Conservation (phyloP, 2,113 vertebrate genomes). For the Poecilia latipinna region DNA sequence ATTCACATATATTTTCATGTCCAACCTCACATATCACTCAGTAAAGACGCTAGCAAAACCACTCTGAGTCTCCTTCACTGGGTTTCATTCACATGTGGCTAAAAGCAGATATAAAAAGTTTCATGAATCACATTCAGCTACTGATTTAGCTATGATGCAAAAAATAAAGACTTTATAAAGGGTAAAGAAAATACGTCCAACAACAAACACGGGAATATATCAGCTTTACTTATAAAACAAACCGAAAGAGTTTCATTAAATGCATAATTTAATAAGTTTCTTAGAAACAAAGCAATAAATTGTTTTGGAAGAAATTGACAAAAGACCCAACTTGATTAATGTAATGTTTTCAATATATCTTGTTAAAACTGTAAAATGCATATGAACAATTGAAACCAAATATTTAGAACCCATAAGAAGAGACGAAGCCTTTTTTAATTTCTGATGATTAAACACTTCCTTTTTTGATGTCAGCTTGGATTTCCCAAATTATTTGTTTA, state of each 20-base stretch:
- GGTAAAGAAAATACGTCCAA: not conserved
- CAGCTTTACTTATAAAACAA: not conserved
- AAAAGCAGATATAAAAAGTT: not conserved
- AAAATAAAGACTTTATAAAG: not conserved
- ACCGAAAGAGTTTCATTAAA: not conserved
- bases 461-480: not conserved
- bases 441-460: not conserved
- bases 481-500: not conserved
- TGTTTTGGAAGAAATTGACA: not conserved
- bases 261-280: not conserved
- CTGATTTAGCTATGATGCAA: not conserved
- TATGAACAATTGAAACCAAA: not conserved
- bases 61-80: not conserved
- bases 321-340: not conserved
- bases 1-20: conserved; percentile 39
- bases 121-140: not conserved
- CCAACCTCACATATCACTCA: conserved; percentile 2
- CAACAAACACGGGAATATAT: not conserved
- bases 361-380: not conserved
- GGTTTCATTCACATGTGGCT: not conserved
- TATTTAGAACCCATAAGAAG: not conserved
- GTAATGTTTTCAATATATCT: not conserved
- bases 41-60: not conserved
- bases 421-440: no score
- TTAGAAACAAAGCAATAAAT: not conserved